phyloP scores from a whole-genome alignment of 2,113 vertebrate genomes.

The Phylloscopus trochilus region DNA sequence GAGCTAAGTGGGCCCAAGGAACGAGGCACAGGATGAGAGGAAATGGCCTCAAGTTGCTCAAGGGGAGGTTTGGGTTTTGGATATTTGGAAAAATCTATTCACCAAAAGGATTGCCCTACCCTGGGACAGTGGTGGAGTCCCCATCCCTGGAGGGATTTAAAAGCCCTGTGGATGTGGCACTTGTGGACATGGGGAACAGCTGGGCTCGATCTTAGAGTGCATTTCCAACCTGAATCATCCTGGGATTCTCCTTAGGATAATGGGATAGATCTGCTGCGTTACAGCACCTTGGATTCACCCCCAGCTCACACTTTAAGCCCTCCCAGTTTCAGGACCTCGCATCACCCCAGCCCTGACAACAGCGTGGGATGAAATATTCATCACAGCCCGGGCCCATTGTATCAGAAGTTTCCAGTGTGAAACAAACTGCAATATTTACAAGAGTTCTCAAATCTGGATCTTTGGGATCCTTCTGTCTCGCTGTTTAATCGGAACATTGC shows the following conservation, averaged over 20 bases:
- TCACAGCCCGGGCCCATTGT: fast-evolving
- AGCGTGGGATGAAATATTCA: not conserved
- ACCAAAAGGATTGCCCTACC: too few species aligned
- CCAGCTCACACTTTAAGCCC: fast-evolving
- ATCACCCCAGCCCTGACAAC: not conserved
- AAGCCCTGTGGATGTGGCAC: fast-evolving
- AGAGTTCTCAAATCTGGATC: not conserved
- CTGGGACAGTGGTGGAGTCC: not conserved
- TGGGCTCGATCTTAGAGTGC: fast-evolving
- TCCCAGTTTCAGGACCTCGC: not conserved
- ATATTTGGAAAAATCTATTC: not conserved
- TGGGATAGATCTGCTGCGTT: fast-evolving
- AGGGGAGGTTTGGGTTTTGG: too few species aligned
- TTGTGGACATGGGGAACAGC: fast-evolving
- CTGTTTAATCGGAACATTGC: not conserved
- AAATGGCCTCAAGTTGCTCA: not conserved
- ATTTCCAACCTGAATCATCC: not conserved
- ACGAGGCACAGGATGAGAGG: not conserved
- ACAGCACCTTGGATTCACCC: not conserved
- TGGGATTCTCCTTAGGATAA: too few species aligned
- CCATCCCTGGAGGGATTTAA: not conserved
- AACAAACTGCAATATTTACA: not conserved
- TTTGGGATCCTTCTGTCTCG: not conserved
- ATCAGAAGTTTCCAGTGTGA: not conserved
- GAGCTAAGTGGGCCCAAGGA: not conserved